Evolutionary conservation across 2,888 invertebrate species (phyloP).

Genomic region (Escarpia spicata): DNA sequence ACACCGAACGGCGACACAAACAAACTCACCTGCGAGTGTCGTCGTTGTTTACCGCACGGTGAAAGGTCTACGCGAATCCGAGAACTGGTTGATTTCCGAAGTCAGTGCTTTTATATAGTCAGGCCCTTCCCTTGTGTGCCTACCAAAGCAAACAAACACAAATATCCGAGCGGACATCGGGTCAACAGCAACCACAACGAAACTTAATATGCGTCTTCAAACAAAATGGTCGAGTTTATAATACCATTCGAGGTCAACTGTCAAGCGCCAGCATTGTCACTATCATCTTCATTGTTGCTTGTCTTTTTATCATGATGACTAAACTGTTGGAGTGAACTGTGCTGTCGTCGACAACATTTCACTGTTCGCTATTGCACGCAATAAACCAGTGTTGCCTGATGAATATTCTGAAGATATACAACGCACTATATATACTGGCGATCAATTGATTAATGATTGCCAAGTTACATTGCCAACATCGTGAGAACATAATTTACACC

Average conservation of each 20-base stretch:
- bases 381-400: no score
- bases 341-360: no score
- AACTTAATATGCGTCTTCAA: not conserved
- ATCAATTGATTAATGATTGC: no score
- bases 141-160: not conserved
- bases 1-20: not conserved
- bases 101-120: not conserved
- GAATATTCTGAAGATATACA: no score
- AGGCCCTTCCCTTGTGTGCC: not conserved
- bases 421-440: no score
- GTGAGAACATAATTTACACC: no score
- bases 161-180: not conserved
- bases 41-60: not conserved
- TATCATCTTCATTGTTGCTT: not conserved
- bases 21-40: not conserved
- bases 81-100: not conserved
- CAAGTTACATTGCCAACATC: no score
- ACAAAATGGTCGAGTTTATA: not conserved
- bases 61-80: not conserved
- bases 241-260: not conserved
- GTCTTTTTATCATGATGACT: not conserved
- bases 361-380: no score
- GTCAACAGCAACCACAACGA: not conserved
- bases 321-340: not conserved
- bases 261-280: not conserved